Percentiles rank a stretch among this genome's conserved stretches.
phyloP scores from a whole-genome alignment of 2,797 vertebrate genomes.

The Sphenopsis melanotis region DNA sequence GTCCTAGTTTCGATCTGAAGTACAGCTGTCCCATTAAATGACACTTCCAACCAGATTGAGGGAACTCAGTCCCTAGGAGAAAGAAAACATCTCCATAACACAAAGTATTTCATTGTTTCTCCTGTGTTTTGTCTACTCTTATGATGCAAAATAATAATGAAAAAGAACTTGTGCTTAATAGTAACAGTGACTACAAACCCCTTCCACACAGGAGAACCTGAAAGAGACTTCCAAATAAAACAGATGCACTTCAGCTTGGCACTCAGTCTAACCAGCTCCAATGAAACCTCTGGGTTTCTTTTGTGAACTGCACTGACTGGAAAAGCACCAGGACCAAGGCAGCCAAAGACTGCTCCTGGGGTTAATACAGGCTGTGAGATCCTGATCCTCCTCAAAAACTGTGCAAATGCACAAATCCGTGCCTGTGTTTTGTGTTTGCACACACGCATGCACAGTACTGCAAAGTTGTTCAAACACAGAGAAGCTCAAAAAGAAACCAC shows the following conservation, averaged over 20 bases:
- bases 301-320: not conserved
- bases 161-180: not conserved
- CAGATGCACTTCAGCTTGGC: not conserved
- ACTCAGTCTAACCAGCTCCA: not conserved
- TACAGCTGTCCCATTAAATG: not conserved
- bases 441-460: fast-evolving
- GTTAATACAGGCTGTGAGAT: not conserved
- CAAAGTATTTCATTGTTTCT: not conserved
- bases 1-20: not conserved
- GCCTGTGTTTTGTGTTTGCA: not conserved
- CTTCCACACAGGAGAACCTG: not conserved
- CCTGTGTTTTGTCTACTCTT: not conserved
- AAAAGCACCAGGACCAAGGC: not conserved
- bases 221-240: not conserved
- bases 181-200: not conserved
- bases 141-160: not conserved
- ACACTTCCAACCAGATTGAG: not conserved
- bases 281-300: not conserved
- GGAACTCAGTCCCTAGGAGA: not conserved
- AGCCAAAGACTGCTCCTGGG: not conserved
- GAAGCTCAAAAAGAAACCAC: not conserved
- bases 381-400: not conserved
- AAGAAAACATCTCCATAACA: not conserved
- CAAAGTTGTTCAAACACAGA: not conserved
- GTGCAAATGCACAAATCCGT: not conserved